Percentiles rank a stretch among this genome's conserved stretches.
These are phyloP conservation scores for Phalanger gymnotis DNA, from an alignment of 2,797 vertebrate species.

Conservation along the genomic window DNA sequence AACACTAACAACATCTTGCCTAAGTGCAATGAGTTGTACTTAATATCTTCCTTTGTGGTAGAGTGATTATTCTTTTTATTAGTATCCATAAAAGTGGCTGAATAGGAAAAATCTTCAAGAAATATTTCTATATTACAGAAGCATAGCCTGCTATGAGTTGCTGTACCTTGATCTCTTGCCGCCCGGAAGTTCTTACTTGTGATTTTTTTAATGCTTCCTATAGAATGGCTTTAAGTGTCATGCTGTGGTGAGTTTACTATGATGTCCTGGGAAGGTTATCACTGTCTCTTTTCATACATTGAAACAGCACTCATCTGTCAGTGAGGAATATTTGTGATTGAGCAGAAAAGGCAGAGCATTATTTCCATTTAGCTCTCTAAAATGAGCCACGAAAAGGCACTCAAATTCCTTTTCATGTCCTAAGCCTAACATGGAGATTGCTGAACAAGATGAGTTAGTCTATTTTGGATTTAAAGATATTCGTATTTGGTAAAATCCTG, in stretches of 20 bases:
- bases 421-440: not conserved
- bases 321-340: not conserved
- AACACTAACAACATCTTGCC: not conserved
- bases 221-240: not conserved
- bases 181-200: not conserved
- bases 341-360: not conserved
- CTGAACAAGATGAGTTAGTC: not conserved
- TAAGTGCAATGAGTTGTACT: not conserved
- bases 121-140: not conserved
- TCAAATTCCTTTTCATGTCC: not conserved
- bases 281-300: not conserved
- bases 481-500: not conserved
- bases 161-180: not conserved
- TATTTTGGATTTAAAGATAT: not conserved
- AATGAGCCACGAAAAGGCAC: not conserved
- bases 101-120: not conserved
- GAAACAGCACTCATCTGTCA: not conserved
- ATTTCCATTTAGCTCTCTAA: not conserved
- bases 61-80: not conserved
- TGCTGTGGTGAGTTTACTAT: not conserved
- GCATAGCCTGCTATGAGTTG: not conserved
- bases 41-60: not conserved
- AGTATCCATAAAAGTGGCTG: not conserved
- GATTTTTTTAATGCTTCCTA: not conserved
- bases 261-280: not conserved